Base-by-base conservation (phyloP, 2,113 vertebrate species). In the Thalassarche chlororhynchos region DNA sequence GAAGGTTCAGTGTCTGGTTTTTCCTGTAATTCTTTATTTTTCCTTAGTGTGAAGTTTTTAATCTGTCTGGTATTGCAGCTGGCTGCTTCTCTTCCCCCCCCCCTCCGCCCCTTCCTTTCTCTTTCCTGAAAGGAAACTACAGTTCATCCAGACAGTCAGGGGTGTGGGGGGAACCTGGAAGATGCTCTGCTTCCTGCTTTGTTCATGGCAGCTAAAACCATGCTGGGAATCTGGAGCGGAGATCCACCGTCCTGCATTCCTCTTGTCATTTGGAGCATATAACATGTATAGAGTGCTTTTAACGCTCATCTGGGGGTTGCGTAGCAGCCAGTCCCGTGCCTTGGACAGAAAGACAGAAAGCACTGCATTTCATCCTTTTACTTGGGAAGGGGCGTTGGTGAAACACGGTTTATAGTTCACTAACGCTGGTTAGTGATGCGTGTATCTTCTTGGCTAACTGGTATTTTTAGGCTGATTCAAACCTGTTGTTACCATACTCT, bases 121-220 rank as follows among this genome's bases (percentile, higher is more conserved):
- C 3, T 95, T 98, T 95, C 83, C 84, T 90, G 68, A 96, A 98
- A 95, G 95, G 95, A 96, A 91, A 61, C 71, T 52, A 49, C 24
- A 71, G 82, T 85, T 93, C 94, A 76, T 94, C 77, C 91, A 81
- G 79, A 25, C 66, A 84, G 81, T 34, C 58, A 62, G 87, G 85
- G 76, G 32, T 0, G 9, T 17, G 34, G 71, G 71, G 87, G 36
- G 65, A 84, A 38, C 40, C 26, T 78, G 77, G 58, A 52, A 93
- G 91, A 68, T 60, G 34, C 77, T 96, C 80, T 7, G 66, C 94
- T 95, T 97, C 90, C 92, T 84, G 38, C 93, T 96, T 93, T 64
- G 88, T 87, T 88, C 46, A 23, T 94, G 90, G 79, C n/a, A 42
- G 26, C 80, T 91, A 79, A 90, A 94, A 83, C 34, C 51, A 6